phyloP scores from a whole-genome alignment of 2,888 invertebrate species.

The Gasteruption jaculator region DNA sequence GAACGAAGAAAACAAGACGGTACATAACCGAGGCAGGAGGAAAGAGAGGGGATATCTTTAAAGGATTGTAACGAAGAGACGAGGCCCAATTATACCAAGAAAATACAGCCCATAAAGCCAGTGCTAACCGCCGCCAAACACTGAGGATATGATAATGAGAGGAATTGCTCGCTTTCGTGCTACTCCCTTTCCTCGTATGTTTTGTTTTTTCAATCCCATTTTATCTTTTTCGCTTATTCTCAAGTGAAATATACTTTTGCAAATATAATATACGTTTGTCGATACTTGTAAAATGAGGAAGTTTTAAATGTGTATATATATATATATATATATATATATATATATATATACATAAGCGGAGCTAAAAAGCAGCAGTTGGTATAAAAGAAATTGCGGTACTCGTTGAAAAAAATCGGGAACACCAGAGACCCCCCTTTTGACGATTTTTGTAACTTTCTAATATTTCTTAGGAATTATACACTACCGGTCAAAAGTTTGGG shows the following conservation, averaged over 20 bases:
- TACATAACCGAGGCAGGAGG: neutral
- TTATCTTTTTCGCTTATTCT: constrained; percentile 9
- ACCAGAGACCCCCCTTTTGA: too few relatives aligned
- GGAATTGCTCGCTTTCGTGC: constrained; percentile 8
- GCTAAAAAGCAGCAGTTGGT: too few relatives aligned
- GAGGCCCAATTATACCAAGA: constrained; percentile 32
- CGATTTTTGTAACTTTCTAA: too few relatives aligned
- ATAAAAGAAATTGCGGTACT: too few relatives aligned
- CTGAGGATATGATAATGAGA: constrained; percentile 32
- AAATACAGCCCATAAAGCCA: constrained; percentile 34
- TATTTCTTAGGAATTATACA: too few relatives aligned
- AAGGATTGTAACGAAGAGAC: constrained; percentile 8
- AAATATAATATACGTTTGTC: too few relatives aligned
- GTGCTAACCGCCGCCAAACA: constrained; percentile 31
- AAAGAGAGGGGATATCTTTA: constrained; percentile 11
- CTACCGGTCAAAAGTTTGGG: too few relatives aligned
- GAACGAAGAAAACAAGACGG: constrained; percentile 5
- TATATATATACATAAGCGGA: too few relatives aligned
- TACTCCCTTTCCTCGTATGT: constrained; percentile 4
- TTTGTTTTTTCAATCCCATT: constrained; percentile 7
- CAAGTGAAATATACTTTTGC: too few relatives aligned
- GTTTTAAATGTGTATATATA: too few relatives aligned
- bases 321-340: too few relatives aligned
- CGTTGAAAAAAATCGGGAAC: too few relatives aligned
- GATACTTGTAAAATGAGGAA: constrained; percentile 10